These are phyloP conservation scores for Drosophila sp. DNA, from an alignment of 1,140 invertebrate species.

Conservation along the genomic window DNA sequence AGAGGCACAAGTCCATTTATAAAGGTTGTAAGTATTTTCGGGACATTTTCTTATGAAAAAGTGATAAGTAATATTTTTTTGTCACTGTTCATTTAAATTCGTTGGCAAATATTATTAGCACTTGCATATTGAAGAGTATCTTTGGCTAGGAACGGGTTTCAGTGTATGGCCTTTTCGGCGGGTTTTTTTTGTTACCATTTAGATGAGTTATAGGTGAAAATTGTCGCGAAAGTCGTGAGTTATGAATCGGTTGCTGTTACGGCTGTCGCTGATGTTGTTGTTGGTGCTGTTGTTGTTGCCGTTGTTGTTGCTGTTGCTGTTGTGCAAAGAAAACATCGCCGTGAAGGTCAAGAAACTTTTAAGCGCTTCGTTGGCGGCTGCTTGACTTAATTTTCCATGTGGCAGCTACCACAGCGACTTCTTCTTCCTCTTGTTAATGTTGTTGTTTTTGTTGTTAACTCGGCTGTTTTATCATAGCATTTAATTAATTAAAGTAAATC, in stretches of 20 bases:
- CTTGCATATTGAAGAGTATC: constrained; percentile 12
- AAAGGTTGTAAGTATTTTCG: too few relatives aligned
- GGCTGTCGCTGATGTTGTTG: constrained; percentile 16
- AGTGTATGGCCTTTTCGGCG: constrained; percentile 45
- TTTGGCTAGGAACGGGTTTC: constrained; percentile 56
- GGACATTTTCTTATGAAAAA: too few relatives aligned
- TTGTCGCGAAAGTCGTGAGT: constrained; percentile 82
- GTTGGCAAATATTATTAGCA: constrained; percentile 16
- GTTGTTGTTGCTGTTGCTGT: constrained; percentile 27
- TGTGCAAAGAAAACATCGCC: constrained; percentile 47
- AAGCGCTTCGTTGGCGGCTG: constrained; percentile 42
- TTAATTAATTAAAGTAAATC: constrained; percentile 81
- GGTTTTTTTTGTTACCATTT: constrained; percentile 75
- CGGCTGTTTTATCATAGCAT: constrained; percentile 27
- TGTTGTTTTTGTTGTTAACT: constrained; percentile 9
- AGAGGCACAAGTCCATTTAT: too few relatives aligned
- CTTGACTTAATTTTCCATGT: constrained; percentile 35
- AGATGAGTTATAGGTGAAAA: constrained; percentile 81
- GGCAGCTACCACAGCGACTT: background rate
- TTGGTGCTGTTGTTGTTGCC: constrained; percentile 7
- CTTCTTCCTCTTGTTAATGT: constrained; percentile 3
- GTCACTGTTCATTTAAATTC: background rate
- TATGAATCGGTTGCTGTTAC: constrained; percentile 63
- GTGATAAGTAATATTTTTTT: too few relatives aligned
- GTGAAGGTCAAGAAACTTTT: constrained; percentile 78